Base-by-base conservation (phyloP, 2,113 vertebrate species). In the Oryzias javanicus region DNA sequence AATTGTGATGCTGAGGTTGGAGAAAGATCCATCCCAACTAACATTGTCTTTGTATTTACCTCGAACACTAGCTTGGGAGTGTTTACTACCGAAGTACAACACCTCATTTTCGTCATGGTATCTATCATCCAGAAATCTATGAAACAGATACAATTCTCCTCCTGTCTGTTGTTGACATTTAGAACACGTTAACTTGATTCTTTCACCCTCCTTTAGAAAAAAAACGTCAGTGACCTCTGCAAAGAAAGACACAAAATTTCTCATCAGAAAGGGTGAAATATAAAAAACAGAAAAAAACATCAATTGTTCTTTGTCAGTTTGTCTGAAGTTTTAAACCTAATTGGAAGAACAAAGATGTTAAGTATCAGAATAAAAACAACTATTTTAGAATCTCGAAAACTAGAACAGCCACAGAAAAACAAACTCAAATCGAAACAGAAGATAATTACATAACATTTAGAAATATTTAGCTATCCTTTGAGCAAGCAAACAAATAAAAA, bases 61-160 rank as follows among this genome's bases (percentile, higher is more conserved):
- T 6, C 62, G 27, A 0, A 17, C 19, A 4, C 4, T 0, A 2
- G 17, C 2, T 15, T 20, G 7, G 1, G 0, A 0, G 4, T 4
- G 2, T 49, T 45, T 4, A 1, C 2, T 35, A 70, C 14, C 4
- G 12, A 50, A 3, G 55, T 64, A 80, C 1, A 69, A 2, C 63
- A 83, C 63, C 5, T 63, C 18, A 0, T 61, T 1, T 1, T 1
- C 0, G 19, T 19, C 0, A 1, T 22, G 22, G 22, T 22, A 22
- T 22, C 22, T 22, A 22, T 22, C 2, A 22, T 22, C 22, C 22
- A 22, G 22, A 22, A 22, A 22, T 22, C 22, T 22, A 1, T 51
- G 40, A 25, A 67, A 80, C 24, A 87, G 48, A 60, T 80, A 76
- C 62, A 83, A 67, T 0, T 42, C 79, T 1, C 3, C 22, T 22